Percentiles rank a stretch among this genome's conserved stretches.
These are phyloP conservation scores for Nomada goodeniana DNA, from an alignment of 2,888 invertebrate species.

Conservation along the genomic window DNA sequence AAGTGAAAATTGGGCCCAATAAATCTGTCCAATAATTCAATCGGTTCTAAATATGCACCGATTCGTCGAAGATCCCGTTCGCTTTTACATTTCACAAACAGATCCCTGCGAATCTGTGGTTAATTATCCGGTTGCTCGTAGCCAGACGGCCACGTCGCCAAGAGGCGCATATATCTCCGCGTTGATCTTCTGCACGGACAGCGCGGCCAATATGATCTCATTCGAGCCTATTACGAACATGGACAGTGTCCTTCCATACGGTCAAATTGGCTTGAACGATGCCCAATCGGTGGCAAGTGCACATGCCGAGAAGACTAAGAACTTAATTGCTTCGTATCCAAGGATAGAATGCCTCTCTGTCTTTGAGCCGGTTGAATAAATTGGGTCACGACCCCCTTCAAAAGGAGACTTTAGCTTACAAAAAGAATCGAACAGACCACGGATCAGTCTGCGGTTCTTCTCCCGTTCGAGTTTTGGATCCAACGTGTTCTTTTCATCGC, in stretches of 20 bases:
- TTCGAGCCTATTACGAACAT: constrained; percentile 48
- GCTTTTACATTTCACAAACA: neutral
- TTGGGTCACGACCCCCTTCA: constrained; percentile 65
- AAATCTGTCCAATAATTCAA: neutral
- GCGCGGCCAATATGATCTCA: constrained; percentile 40
- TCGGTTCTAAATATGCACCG: neutral
- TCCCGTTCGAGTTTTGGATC: neutral
- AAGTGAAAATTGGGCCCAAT: neutral
- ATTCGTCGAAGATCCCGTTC: neutral
- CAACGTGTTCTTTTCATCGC: neutral
- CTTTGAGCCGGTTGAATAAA: constrained; percentile 44
- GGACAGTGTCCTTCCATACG: constrained; percentile 25
- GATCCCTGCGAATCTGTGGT: constrained; percentile 13
- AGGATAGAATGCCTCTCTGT: constrained; percentile 36
- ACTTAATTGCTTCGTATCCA: constrained; percentile 58
- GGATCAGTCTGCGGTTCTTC: neutral
- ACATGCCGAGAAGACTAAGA: constrained; percentile 30
- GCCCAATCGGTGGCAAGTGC: constrained; percentile 38
- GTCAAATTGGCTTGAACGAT: constrained; percentile 46
- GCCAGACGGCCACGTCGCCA: constrained; percentile 11
- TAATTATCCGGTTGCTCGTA: constrained; percentile 26
- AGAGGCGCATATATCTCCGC: neutral
- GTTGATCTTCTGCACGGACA: constrained; percentile 15
- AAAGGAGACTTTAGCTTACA: constrained; percentile 41
- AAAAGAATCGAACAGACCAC: constrained; percentile 26